Conservation (phyloP, 2,888 invertebrate species). For the Melanotus villosus region DNA sequence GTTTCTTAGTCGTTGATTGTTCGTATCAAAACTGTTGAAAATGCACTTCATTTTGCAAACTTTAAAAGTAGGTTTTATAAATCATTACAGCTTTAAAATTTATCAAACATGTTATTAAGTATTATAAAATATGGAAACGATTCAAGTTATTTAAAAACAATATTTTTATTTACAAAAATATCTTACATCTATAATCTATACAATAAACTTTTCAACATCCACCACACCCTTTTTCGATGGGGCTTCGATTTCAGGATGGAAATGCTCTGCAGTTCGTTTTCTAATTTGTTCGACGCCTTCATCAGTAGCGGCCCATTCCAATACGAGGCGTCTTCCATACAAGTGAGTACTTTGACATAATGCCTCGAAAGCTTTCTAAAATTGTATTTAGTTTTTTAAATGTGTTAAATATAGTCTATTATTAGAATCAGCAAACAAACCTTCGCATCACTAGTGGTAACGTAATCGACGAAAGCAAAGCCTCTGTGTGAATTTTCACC, state of each 20-base stretch:
- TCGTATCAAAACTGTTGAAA: too few species aligned
- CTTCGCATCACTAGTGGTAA: conserved; percentile 92
- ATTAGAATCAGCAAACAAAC: too few species aligned
- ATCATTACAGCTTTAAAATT: too few species aligned
- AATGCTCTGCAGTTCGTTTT: conserved; percentile 86
- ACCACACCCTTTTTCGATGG: conserved; percentile 69
- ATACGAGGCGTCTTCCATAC: conserved; percentile 93
- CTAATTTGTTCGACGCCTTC: conserved; percentile 83
- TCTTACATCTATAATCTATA: too few species aligned
- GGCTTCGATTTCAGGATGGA: conserved; percentile 66
- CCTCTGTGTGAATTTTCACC: conserved; percentile 89
- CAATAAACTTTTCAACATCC: conserved; percentile 63
- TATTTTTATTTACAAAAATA: too few species aligned
- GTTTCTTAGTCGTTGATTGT: too few species aligned
- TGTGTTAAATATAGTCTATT: conserved; percentile 3
- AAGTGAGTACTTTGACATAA: conserved; percentile 97
- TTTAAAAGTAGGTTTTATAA: too few species aligned
- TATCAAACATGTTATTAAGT: too few species aligned
- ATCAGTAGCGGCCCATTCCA: conserved; percentile 94
- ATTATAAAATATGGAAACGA: too few species aligned
- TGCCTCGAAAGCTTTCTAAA: conserved; percentile 90
- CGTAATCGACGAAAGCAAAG: conserved; percentile 96
- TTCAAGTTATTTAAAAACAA: too few species aligned
- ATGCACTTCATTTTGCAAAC: too few species aligned
- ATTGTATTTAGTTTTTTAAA: conserved; percentile 51